These are phyloP conservation scores for Drosophila testacea DNA, from an alignment of 2,888 invertebrate species.

Conservation along the genomic window DNA sequence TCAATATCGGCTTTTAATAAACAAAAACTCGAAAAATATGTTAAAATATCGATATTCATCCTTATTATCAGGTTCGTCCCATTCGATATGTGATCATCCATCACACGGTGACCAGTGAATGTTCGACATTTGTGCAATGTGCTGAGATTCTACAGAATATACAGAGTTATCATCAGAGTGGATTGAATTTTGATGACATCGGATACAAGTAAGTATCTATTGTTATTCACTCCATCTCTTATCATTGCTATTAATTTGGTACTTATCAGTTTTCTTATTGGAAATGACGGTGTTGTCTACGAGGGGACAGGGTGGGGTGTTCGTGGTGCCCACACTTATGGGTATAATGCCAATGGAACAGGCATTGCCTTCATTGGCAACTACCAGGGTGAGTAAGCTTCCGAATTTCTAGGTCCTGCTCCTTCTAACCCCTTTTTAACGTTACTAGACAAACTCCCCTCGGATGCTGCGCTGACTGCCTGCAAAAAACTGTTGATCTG, in stretches of 20 bases:
- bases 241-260: background rate
- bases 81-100: constrained; percentile 87
- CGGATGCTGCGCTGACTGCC: constrained; percentile 83
- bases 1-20: too few species aligned
- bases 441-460: constrained; percentile 84
- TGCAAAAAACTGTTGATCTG: constrained; percentile 85
- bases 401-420: background rate
- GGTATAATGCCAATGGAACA: constrained; percentile 88
- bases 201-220: constrained; percentile 86
- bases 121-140: constrained; percentile 85
- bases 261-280: constrained; percentile 86
- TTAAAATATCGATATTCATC: too few species aligned
- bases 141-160: constrained; percentile 85
- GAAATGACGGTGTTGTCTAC: constrained; percentile 88
- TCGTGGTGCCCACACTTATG: constrained; percentile 87
- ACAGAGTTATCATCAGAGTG: constrained; percentile 86
- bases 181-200: constrained; percentile 86
- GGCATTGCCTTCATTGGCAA: constrained; percentile 88
- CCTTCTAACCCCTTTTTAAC: background rate
- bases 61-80: constrained; percentile 85
- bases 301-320: constrained; percentile 89
- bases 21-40: too few species aligned
- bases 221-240: background rate
- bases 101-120: constrained; percentile 86
- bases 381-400: constrained; percentile 84